Percentiles rank a stretch among this genome's conserved stretches.
phyloP scores from a whole-genome alignment of 2,888 invertebrate genomes.

The Scrobipalpa atriplicella region DNA sequence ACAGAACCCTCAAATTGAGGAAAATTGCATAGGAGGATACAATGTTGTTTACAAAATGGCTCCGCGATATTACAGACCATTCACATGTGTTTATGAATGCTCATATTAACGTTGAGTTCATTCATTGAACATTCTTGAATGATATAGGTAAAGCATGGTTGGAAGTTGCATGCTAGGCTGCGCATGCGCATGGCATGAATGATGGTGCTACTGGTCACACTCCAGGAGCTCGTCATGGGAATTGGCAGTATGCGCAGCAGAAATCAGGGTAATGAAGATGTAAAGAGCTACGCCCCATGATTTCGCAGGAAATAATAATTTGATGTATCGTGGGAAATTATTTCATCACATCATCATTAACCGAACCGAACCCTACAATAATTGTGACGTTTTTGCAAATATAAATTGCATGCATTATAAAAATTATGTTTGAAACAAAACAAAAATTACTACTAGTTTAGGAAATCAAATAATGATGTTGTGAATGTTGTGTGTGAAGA shows the following conservation, averaged over 20 bases:
- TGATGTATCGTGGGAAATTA: slow-evolving; percentile 49
- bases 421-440: no score
- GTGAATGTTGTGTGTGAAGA: neutral
- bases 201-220: slow-evolving; percentile 57
- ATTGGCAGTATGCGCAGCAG: slow-evolving; percentile 55
- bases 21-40: slow-evolving; percentile 46
- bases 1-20: slow-evolving; percentile 44
- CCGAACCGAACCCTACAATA: neutral
- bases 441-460: no score
- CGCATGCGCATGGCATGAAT: slow-evolving; percentile 44
- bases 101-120: slow-evolving; percentile 36
- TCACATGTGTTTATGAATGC: slow-evolving; percentile 28
- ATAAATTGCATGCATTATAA: no score
- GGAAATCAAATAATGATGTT: no score
- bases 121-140: slow-evolving; percentile 32
- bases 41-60: slow-evolving; percentile 33
- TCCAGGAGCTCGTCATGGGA: slow-evolving; percentile 75
- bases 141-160: slow-evolving; percentile 33
- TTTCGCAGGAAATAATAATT: slow-evolving; percentile 47
- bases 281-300: slow-evolving; percentile 51
- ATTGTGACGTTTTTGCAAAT: no score
- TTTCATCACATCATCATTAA: neutral
- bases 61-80: slow-evolving; percentile 26
- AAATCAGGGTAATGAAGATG: slow-evolving; percentile 53
- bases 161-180: slow-evolving; percentile 48